Percentiles rank a stretch among this genome's conserved stretches.
phyloP scores from a whole-genome alignment of 2,888 invertebrate genomes.

The Tipula lateralis region DNA sequence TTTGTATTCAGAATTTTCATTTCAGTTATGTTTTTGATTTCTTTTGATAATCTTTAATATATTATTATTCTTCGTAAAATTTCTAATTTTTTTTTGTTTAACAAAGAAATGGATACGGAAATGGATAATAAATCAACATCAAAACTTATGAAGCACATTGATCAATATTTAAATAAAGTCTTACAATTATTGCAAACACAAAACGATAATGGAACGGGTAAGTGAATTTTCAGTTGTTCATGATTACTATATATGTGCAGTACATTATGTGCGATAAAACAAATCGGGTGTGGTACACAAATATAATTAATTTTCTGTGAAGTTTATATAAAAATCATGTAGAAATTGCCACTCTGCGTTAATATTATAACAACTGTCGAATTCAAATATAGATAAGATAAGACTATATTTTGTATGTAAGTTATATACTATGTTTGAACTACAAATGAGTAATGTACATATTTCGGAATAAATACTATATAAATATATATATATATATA shows the following conservation, averaged over 20 bases:
- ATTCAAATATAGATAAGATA: conserved; percentile 7
- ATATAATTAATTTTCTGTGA: neutral
- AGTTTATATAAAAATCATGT: neutral
- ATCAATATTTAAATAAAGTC: neutral
- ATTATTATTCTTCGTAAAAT: neutral
- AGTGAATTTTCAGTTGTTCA: neutral
- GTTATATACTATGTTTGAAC: neutral
- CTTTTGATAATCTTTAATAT: neutral
- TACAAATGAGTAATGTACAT: too few species aligned
- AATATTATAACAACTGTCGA: neutral
- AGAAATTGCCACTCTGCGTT: neutral
- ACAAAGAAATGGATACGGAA: neutral
- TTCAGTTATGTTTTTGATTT: conserved; percentile 9
- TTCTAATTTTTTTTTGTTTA: neutral
- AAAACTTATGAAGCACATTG: neutral
- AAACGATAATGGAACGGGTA: neutral
- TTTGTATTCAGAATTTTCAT: neutral
- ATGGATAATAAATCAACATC: neutral
- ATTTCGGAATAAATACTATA: too few species aligned
- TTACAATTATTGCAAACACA: neutral
- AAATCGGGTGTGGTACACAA: neutral
- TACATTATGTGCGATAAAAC: neutral
- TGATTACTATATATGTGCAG: too few species aligned
- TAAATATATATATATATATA: too few species aligned
- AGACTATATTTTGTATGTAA: neutral